phyloP scores from a whole-genome alignment of 53 echinoderm and acorn worm genomes.

The Apostichopus leukothele region DNA sequence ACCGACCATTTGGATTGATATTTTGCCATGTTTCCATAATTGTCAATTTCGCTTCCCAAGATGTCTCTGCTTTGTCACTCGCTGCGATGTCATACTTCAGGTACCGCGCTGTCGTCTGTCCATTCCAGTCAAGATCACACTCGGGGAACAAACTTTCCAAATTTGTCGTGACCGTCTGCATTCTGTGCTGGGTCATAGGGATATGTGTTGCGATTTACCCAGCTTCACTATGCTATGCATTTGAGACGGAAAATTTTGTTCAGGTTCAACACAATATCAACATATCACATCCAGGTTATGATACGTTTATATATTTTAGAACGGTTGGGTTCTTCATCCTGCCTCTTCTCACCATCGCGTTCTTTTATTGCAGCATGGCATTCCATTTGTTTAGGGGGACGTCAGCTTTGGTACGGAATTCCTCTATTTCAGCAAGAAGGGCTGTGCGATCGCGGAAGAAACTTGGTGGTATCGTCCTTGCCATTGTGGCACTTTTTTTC shows the following conservation, averaged over 20 bases:
- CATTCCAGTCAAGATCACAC: slow-evolving; percentile 13
- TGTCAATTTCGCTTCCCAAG: slow-evolving; percentile 20
- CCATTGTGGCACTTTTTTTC: not conserved
- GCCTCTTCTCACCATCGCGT: not conserved
- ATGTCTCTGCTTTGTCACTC: slow-evolving; percentile 6
- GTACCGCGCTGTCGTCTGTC: slow-evolving; percentile 19
- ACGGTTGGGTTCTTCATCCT: not conserved
- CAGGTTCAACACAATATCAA: not conserved
- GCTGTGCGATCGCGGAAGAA: not conserved
- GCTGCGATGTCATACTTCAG: slow-evolving; percentile 32
- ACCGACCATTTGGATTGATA: not conserved
- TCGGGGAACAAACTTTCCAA: not conserved
- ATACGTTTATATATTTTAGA: not conserved
- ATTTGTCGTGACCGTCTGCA: not conserved
- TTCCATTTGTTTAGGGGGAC: not conserved
- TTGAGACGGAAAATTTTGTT: not conserved
- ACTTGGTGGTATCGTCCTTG: slow-evolving; percentile 11
- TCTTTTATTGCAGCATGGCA: slow-evolving; percentile 24
- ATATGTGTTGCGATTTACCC: not conserved
- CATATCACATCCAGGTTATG: not conserved
- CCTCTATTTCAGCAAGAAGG: not conserved
- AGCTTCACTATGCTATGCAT: not conserved
- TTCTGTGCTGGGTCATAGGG: not conserved
- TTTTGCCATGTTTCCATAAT: not conserved
- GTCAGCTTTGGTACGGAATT: not conserved